Evolutionary conservation across 2,888 invertebrate species (phyloP), one percentile per base, ranked within the genome.

Genomic region (Drosophila robusta): DNA sequence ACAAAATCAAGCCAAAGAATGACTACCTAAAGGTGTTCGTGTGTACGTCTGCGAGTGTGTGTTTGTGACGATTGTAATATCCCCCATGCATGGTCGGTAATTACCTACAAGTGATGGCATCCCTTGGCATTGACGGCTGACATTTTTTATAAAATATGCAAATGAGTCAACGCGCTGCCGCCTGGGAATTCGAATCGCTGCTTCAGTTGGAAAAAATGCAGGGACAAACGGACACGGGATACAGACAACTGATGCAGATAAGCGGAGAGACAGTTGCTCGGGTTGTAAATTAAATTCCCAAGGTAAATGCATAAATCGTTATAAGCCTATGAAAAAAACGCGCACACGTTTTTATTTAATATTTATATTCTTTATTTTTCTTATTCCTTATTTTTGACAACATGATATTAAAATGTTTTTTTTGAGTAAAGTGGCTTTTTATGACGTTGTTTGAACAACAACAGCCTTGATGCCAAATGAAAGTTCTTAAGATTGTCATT

Each of bases 251-350:
- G 56, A 70, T 45, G 36, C 50, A 57, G 44, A 64, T 51, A 70
- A 60, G 47, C 42, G 16, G 26, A 56, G 29, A 36, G 22, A 68
- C 72, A 70, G 39, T 65, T 57, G 42, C 12, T 36, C 24, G 56
- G 61, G 63, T 57, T 74, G 64, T 83, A 76, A 72, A 86, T 83
- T 78, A 60, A 72, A 83, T 69, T 78, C 57, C 63, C 83, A 84
- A 86, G 83, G 83, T 86, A 86, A 83, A 47, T 64, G 51, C 70
- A 76, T 83, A 72, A 75, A 74, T 76, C 52, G 63, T 75, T 71
- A 73, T 66, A 84, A 71, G 75, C 78, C 60, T 62, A 81, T 82
- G 75, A 78, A 82, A 34, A 73, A 52, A 57, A 39, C 26, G 29
- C 14, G 22, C 45, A 58, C 39, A 66, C 36, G 55, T 50, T 51